These are phyloP conservation scores for Phalacrocorax carbo DNA, from an alignment of 2,113 vertebrate genomes.

Conservation along the genomic window DNA sequence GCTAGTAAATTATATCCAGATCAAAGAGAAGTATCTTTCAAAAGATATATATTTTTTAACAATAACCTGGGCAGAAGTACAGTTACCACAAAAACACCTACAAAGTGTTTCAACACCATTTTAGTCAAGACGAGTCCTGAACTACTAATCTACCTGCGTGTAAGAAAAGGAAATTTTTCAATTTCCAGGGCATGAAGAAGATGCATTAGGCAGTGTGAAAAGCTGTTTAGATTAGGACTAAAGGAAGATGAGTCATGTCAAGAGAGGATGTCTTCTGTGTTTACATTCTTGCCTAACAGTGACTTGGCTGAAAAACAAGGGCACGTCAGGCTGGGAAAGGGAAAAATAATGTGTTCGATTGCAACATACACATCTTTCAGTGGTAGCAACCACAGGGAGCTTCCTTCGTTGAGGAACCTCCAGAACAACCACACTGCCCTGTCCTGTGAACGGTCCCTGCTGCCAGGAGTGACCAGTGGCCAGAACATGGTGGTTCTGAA, in stretches of 20 bases:
- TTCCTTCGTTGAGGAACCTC: not conserved
- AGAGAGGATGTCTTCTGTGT: not conserved
- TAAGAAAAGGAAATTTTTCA: not conserved
- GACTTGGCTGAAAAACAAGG: not conserved
- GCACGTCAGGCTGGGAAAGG: not conserved
- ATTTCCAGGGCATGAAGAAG: not conserved
- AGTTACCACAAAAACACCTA: not conserved
- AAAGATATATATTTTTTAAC: not conserved
- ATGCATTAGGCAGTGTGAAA: not conserved
- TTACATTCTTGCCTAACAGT: not conserved
- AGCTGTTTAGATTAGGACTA: not conserved
- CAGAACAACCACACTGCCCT: too few species aligned
- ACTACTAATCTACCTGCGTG: not conserved
- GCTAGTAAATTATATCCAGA: not conserved
- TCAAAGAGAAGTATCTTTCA: not conserved
- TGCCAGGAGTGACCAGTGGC: not conserved
- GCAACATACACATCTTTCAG: not conserved
- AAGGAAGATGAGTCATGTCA: not conserved
- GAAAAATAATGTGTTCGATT: accelerated
- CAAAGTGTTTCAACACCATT: not conserved
- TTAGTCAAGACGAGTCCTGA: not conserved
- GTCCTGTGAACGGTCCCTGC: not conserved
- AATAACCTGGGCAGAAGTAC: not conserved
- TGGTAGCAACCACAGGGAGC: not conserved
- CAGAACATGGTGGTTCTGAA: not conserved